Evolutionary conservation across 2,888 invertebrate species (phyloP).

Genomic region (Limnephilus marmoratus): DNA sequence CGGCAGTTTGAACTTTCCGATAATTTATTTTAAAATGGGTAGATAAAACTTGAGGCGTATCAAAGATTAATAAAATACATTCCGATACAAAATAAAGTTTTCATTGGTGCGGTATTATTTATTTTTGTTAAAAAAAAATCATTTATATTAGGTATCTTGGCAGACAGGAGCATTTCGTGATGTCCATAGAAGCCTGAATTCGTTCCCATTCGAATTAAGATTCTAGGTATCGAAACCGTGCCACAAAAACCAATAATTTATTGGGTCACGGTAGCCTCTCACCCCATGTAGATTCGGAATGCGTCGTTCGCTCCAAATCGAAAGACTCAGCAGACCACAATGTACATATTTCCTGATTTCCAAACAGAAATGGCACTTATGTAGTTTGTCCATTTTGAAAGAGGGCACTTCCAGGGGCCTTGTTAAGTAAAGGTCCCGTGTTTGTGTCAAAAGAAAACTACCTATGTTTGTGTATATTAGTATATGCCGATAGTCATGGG

Average conservation of each 20-base stretch:
- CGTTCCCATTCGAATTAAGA: neutral
- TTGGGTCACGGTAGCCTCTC: neutral
- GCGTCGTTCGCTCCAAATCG: neutral
- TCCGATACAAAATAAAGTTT: neutral
- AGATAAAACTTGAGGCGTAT: neutral
- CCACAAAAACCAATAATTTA: constrained; percentile 2
- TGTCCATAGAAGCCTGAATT: neutral
- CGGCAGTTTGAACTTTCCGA: neutral
- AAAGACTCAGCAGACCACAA: neutral
- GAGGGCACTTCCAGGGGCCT: neutral
- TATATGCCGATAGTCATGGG: neutral
- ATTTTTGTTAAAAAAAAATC: neutral
- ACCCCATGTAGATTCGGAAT: neutral
- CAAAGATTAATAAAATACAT: neutral
- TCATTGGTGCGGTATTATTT: too few species aligned
- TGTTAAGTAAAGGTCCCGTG: neutral
- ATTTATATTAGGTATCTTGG: neutral
- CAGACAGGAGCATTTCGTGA: neutral
- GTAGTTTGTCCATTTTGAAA: neutral
- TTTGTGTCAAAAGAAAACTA: neutral
- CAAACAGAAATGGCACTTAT: neutral
- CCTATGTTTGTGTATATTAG: neutral
- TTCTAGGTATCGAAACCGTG: neutral
- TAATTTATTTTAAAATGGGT: neutral
- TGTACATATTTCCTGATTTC: neutral